Percentiles rank a stretch among this genome's conserved stretches.
Evolutionary conservation across 2,888 invertebrate species (phyloP).

Genomic region (Drosophila glabriapex): DNA sequence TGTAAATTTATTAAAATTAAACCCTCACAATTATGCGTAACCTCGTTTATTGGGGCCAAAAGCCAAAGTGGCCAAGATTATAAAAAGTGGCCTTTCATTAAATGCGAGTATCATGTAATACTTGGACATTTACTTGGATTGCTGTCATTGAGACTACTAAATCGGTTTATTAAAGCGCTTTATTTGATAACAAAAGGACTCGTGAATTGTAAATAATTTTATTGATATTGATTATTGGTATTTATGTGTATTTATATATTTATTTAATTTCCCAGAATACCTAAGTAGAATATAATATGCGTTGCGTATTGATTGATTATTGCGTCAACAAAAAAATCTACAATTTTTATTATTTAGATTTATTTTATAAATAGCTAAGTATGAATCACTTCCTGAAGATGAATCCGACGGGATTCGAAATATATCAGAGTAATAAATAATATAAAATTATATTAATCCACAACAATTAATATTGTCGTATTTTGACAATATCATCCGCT

Average conservation of each 20-base stretch:
- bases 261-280: no score
- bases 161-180: not conserved
- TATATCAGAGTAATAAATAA: not conserved
- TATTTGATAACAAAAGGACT: not conserved
- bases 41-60: slow-evolving; percentile 64
- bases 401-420: not conserved
- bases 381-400: not conserved
- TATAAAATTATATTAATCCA: not conserved
- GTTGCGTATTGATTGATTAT: not conserved
- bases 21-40: slow-evolving; percentile 66
- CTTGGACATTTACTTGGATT: not conserved
- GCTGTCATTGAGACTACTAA: not conserved
- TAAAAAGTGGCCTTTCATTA: slow-evolving; percentile 47
- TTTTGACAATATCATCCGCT: not conserved
- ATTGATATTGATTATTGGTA: no score
- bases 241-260: no score
- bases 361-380: not conserved
- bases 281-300: not conserved
- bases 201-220: not conserved
- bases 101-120: slow-evolving; percentile 21
- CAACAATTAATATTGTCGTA: not conserved
- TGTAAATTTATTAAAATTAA: slow-evolving; percentile 72
- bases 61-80: slow-evolving; percentile 49
- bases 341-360: not conserved
- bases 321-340: not conserved